Base-by-base conservation (phyloP, 2,797 vertebrate genomes). In the Lepilemur septentrionalis region DNA sequence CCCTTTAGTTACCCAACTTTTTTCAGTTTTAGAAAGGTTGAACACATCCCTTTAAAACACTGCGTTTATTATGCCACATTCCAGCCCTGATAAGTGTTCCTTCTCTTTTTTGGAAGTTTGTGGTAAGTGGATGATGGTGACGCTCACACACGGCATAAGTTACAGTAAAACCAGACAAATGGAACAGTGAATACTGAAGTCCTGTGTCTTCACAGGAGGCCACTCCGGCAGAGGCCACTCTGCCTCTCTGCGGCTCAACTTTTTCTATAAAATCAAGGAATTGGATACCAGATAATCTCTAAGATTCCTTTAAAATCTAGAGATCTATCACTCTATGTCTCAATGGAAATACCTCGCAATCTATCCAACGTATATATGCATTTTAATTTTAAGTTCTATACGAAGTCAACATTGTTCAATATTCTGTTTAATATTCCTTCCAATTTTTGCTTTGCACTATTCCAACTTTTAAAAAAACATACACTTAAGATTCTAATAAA, bases 381-480 rank as follows among this genome's bases (percentile, higher is more conserved):
- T 75, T 73, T 55, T 76, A 70, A 59, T 75, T 95, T 92, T 82
- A 91, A 82, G 52, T 50, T 89, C 46, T 48, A 32, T 15, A 93
- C 43, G 28, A 95, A 93, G n/a, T 50, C 79, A 89, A 46, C 30
- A 81, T 30, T 84, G 22, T 23, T 75, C 79, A 63, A 80, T 75
- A 55, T 63, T 82, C 12, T 75, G 32, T 80, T 93, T 91, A 96
- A 65, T 28, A 57, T 82, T 32, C 8, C 17, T 80, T 50, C 41
- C 35, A 23, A 43, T 35, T 91, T 91, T 85, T 87, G 9, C 84
- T 91, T 94, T 96, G 8, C 5, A 15, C 65, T 48, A 38, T 92
- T 94, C 96, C 57, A 75, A 23, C 6, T 86, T 76, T 93, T 57
- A 48, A 91, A 87, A 80, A 92, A 89, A n/a, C 7, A 67, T 18